These are phyloP conservation scores for Pagrus major DNA, from an alignment of 2,113 vertebrate species.

Conservation along the genomic window DNA sequence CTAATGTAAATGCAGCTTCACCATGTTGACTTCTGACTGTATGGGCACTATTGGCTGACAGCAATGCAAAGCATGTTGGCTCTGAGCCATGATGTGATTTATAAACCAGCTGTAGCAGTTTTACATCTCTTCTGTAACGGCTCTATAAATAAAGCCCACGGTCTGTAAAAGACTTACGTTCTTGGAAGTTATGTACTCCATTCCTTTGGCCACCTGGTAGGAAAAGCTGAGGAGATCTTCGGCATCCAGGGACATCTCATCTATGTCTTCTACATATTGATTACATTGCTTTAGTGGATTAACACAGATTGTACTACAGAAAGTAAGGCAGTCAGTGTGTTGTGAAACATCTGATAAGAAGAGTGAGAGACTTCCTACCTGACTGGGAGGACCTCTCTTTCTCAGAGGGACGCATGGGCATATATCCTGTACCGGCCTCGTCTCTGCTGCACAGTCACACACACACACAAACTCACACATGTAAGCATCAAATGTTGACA, in stretches of 20 bases:
- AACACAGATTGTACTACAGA: neutral
- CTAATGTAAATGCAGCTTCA: neutral
- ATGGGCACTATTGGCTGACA: slow-evolving; percentile 1
- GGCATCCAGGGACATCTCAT: slow-evolving; percentile 91
- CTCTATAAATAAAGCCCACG: slow-evolving; percentile 43
- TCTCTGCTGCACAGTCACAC: slow-evolving; percentile 78
- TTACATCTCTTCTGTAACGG: slow-evolving; percentile 31
- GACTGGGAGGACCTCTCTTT: slow-evolving; percentile 79
- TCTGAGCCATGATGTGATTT: slow-evolving; percentile 41
- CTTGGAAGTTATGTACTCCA: slow-evolving; percentile 98
- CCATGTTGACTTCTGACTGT: neutral
- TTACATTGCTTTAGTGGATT: neutral
- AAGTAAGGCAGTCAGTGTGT: neutral
- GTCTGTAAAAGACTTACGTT: slow-evolving; percentile 86
- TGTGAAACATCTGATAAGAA: neutral
- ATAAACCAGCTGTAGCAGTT: slow-evolving; percentile 44
- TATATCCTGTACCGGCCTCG: slow-evolving; percentile 87
- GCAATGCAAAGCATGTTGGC: slow-evolving; percentile 13
- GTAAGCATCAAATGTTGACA: neutral
- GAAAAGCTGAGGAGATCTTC: slow-evolving; percentile 97
- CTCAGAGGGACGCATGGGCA: slow-evolving; percentile 94
- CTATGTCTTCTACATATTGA: slow-evolving; percentile 83
- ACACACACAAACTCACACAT: slow-evolving; percentile 37
- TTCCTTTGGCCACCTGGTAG: slow-evolving; percentile 97
- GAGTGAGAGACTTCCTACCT: slow-evolving; percentile 65